Conservation (phyloP, 2,113 vertebrate species). For the Leucosticte australis region DNA sequence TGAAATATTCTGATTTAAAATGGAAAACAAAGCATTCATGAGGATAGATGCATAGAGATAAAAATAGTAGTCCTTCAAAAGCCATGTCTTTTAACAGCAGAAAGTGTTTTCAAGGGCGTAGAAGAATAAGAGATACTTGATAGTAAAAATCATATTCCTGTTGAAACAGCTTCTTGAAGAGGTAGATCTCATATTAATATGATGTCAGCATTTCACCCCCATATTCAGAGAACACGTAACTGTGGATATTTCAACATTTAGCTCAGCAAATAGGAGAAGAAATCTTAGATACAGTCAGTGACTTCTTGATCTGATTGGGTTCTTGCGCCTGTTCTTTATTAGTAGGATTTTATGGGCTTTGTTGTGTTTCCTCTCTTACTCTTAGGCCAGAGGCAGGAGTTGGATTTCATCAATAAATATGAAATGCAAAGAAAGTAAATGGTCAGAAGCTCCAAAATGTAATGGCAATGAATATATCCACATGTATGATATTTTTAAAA, state of each 20-base stretch:
- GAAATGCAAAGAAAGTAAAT: not conserved
- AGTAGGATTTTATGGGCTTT: not conserved
- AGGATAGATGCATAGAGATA: not conserved
- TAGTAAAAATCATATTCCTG: not conserved
- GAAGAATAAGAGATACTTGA: not conserved
- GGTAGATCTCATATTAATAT: not conserved
- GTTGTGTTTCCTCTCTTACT: not conserved
- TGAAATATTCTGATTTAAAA: conserved; percentile 8
- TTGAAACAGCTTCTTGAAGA: not conserved
- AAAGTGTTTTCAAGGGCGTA: not conserved
- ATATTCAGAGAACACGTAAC: not conserved
- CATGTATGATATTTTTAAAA: not conserved
- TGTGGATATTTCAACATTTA: not conserved
- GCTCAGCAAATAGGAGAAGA: not conserved
- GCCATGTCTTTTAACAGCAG: not conserved
- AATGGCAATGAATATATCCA: not conserved
- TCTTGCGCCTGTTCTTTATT: not conserved
- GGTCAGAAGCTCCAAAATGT: not conserved
- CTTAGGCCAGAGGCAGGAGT: not conserved
- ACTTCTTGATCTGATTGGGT: not conserved
- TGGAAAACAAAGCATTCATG: not conserved
- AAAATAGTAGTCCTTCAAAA: not conserved
- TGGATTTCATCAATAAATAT: not conserved
- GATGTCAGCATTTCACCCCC: not conserved
- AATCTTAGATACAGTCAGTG: not conserved